Percentiles rank a stretch among this genome's conserved stretches.
Conservation (phyloP, 2,888 invertebrate genomes). For the Suillia variegata region DNA sequence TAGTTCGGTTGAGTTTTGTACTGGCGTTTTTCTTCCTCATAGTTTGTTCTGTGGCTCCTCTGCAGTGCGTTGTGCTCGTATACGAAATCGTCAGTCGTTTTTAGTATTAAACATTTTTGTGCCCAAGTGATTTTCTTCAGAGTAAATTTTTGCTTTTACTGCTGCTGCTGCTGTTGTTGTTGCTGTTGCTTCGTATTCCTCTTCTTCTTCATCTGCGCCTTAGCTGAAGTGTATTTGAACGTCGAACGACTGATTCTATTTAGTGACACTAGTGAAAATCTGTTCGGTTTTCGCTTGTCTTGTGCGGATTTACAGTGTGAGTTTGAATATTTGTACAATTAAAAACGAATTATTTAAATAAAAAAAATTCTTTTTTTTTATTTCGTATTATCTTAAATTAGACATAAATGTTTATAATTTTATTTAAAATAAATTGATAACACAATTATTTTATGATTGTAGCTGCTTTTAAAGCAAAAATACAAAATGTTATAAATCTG, state of each 20-base stretch:
- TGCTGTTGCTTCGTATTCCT: too few species aligned
- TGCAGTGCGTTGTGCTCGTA: too few species aligned
- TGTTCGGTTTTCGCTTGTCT: too few species aligned
- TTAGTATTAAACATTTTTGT: constrained; percentile 2
- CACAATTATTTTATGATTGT: too few species aligned
- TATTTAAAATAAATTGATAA: too few species aligned
- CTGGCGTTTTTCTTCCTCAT: not conserved
- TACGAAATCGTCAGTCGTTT: not conserved
- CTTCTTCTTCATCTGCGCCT: too few species aligned
- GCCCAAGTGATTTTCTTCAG: not conserved
- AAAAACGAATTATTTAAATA: not conserved
- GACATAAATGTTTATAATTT: too few species aligned
- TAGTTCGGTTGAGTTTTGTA: not conserved
- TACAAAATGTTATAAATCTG: too few species aligned
- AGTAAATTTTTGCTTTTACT: not conserved
- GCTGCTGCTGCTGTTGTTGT: not conserved
- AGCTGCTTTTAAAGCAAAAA: too few species aligned
- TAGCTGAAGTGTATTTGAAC: not conserved
- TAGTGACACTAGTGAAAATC: not conserved
- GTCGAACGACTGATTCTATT: not conserved
- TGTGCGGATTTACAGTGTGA: constrained; percentile 34
- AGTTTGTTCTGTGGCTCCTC: not conserved
- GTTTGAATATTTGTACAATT: constrained; percentile 28
- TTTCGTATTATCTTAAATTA: too few species aligned
- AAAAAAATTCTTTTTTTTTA: not conserved